These are phyloP conservation scores for Heliconius aoede DNA, from an alignment of 2,888 invertebrate genomes.

Conservation along the genomic window DNA sequence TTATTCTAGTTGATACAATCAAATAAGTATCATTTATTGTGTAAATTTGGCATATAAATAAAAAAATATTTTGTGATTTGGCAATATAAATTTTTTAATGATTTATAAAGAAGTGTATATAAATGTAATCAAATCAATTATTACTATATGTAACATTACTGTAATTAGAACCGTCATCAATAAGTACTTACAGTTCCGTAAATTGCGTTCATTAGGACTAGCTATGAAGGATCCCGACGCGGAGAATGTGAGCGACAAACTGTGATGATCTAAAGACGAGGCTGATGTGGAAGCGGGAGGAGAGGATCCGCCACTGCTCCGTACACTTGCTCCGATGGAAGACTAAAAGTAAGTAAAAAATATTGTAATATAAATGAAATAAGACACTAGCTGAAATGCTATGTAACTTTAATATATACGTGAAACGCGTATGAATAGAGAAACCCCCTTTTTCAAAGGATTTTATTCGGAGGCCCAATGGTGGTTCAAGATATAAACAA, in stretches of 20 bases:
- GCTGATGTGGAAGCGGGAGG: slow-evolving; percentile 79
- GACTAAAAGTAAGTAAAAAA: slow-evolving; percentile 57
- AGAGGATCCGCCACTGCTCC: slow-evolving; percentile 72
- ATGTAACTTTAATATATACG: too few species aligned
- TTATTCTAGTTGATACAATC: too few species aligned
- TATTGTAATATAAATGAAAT: background rate
- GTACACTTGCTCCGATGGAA: slow-evolving; percentile 73
- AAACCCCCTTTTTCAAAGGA: too few species aligned
- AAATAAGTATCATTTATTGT: too few species aligned
- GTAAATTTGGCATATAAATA: too few species aligned
- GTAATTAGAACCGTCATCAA: too few species aligned
- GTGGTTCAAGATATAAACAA: too few species aligned
- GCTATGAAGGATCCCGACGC: slow-evolving; percentile 76
- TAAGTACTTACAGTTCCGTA: slow-evolving; percentile 16
- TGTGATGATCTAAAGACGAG: slow-evolving; percentile 79
- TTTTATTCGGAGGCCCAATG: too few species aligned
- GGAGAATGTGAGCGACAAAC: slow-evolving; percentile 75
- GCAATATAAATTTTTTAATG: background rate
- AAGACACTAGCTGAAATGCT: too few species aligned
- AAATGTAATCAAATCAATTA: background rate
- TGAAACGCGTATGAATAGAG: too few species aligned
- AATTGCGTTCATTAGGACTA: slow-evolving; percentile 50
- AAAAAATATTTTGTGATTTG: background rate
- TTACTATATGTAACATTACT: too few species aligned
- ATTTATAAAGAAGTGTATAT: background rate